Conservation (phyloP, 2,888 invertebrate genomes). For the Acleris cristana region DNA sequence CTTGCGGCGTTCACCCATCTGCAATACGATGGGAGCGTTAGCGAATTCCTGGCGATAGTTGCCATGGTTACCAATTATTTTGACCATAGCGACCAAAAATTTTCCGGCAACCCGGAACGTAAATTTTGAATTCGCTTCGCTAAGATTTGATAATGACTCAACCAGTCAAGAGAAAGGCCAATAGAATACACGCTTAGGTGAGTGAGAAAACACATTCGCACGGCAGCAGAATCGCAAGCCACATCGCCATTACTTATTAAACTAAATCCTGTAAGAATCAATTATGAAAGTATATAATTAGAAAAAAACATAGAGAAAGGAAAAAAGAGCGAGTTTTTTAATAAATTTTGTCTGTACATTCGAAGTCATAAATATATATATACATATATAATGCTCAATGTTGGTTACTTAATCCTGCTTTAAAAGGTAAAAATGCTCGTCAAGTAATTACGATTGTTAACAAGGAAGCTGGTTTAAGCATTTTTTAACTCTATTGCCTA, state of each 20-base stretch:
- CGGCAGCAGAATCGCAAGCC: slow-evolving; percentile 35
- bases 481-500: no score
- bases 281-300: background rate
- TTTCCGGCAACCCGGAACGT: slow-evolving; percentile 11
- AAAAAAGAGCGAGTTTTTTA: no score
- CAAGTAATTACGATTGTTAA: no score
- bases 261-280: slow-evolving; percentile 8
- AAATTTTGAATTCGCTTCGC: slow-evolving; percentile 31
- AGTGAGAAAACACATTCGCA: slow-evolving; percentile 26
- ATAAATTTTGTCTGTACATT: no score
- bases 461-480: no score
- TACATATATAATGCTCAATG: no score
- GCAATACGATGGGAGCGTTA: slow-evolving; percentile 31
- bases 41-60: slow-evolving; percentile 17
- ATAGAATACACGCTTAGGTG: slow-evolving; percentile 10
- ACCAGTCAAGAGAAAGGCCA: background rate
- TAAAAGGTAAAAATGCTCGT: no score
- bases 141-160: slow-evolving; percentile 1
- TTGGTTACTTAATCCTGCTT: no score
- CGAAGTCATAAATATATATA: no score
- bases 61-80: slow-evolving; percentile 6
- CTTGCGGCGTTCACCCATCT: slow-evolving; percentile 27
- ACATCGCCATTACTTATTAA: slow-evolving; percentile 26
- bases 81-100: no score
- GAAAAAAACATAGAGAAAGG: no score